Evolutionary conservation across 1,140 invertebrate species (phyloP), one percentile per base, ranked within the genome.

Genomic region (Zeugodacus cucurbitae): DNA sequence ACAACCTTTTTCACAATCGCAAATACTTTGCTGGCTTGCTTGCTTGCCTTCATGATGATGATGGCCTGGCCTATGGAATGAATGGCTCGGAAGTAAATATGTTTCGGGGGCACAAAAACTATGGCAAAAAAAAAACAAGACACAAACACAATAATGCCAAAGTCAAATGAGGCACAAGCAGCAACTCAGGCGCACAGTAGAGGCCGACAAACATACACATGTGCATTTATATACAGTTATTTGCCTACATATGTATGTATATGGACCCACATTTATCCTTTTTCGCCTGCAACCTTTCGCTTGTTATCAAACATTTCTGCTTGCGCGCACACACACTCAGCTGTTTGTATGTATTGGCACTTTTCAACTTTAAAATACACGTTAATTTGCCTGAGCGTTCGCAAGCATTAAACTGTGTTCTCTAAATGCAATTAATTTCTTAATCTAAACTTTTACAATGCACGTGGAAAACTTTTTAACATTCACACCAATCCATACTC

Each of bases 371-470:
- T 82, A 82, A 82, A 82, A 82, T 48, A 82, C 74, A 82, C 44
- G 74, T 82, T 82, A 82, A 82, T 82, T 54, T 82, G 37, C 74
- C 26, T 82, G 74, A 82, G 41, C 11, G 74, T 82, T 54, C 22
- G 20, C 8, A 26, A 62, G 74, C n/a, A 82, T 82, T 82, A 82
- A 82, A 54, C 74, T 82, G 74, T 82, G 74, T 82, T 82, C 26
- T 54, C 34, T 20, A 82, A 82, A 82, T 48, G 74, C 74, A 82
- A 82, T 82, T 82, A 82, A 82, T 82, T 82, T 82, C 74, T 48
- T 82, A 82, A 82, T 82, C 74, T 29, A 82, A 82, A 82, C 74
- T 82, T 82, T 82, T 82, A 82, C 74, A 82, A 82, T 82, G 44
- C 74, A 82, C 41, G 74, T 48, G 26, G 3, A 44, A 82, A 82